Base-by-base conservation (phyloP, 2,113 vertebrate species). In the Stegostoma tigrinum region DNA sequence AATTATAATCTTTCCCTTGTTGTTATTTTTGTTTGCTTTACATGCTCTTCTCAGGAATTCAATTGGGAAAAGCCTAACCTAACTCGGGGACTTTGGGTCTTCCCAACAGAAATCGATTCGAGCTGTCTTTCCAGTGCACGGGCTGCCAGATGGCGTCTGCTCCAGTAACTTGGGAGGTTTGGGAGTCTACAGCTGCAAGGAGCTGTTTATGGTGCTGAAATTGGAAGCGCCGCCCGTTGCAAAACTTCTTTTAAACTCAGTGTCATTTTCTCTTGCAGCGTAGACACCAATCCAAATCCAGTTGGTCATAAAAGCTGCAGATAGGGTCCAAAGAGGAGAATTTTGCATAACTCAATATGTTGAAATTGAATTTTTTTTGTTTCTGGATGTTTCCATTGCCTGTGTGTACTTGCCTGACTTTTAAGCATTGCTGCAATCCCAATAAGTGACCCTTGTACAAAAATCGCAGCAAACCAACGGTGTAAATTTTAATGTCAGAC, bases 131-230 rank as follows among this genome's bases (percentile, higher is more conserved):
- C 61, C 21, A n/a, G 19, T 38, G 10, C 87, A n/a, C 0, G 95
- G 42, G 55, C 48, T 55, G 52, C n/a, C n/a, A 95, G n/a, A 15
- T 67, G 78, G 75, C 34, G 70, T 83, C 80, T 83, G 24, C 95
- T 61, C 7, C 38, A 86, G 55, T 45, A 24, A 66, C 66, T 38
- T 27, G 38, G 68, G 72, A 52, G 61, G 67, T 38, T 27, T 61
- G 38, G 34, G 90, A 38, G 64, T 83, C n/a, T 61, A 93, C 95
- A 0, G 15, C 80, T 19, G 0, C 0, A 14, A 7, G 23, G 95
- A 96, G 95, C 95, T 96, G 67, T 90, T 45, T 17, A 10, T 96
- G 86, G 95, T 96, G 45, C 95, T 96, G 67, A 72, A 91, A 66
- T 17, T 0, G 23, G 3, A 1, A 23, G 10, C 0, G 21, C 78